Conservation (phyloP, 2,888 invertebrate genomes). For the Pammene aurita region DNA sequence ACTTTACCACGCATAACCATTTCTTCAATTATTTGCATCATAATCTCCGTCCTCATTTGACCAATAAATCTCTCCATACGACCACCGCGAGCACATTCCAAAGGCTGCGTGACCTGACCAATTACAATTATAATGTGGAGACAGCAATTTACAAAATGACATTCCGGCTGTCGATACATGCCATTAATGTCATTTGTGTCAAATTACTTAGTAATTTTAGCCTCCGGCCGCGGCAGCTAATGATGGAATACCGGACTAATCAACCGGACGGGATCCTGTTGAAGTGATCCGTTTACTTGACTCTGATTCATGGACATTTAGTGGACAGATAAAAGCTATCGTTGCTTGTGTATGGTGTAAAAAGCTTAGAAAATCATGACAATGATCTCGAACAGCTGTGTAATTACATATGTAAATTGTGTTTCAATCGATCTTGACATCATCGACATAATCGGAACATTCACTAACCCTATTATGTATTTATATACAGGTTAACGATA, state of each 20-base stretch:
- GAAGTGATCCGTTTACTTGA: constrained; percentile 8
- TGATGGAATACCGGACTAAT: constrained; percentile 43
- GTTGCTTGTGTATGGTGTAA: too few relatives aligned
- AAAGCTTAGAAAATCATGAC: too few relatives aligned
- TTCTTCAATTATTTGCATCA: not conserved
- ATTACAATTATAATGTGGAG: constrained; percentile 63
- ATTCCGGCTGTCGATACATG: constrained; percentile 69
- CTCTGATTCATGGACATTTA: not conserved
- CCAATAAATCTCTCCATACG: constrained; percentile 46
- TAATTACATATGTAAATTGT: too few relatives aligned
- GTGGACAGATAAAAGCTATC: not conserved
- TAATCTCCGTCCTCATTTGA: constrained; percentile 16
- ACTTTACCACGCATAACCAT: not conserved
- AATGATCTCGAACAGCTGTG: too few relatives aligned
- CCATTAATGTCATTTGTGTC: constrained; percentile 69
- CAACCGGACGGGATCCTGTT: constrained; percentile 23
- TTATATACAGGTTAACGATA: too few relatives aligned
- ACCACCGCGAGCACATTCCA: constrained; percentile 58
- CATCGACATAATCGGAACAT: too few relatives aligned
- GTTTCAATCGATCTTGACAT: too few relatives aligned
- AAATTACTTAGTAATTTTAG: constrained; percentile 64
- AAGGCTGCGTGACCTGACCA: constrained; percentile 64
- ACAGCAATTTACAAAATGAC: constrained; percentile 73
- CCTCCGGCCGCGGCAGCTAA: constrained; percentile 51
- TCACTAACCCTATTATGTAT: too few relatives aligned